phyloP scores from a whole-genome alignment of 1,140 invertebrate species.

The Sinella curviseta region DNA sequence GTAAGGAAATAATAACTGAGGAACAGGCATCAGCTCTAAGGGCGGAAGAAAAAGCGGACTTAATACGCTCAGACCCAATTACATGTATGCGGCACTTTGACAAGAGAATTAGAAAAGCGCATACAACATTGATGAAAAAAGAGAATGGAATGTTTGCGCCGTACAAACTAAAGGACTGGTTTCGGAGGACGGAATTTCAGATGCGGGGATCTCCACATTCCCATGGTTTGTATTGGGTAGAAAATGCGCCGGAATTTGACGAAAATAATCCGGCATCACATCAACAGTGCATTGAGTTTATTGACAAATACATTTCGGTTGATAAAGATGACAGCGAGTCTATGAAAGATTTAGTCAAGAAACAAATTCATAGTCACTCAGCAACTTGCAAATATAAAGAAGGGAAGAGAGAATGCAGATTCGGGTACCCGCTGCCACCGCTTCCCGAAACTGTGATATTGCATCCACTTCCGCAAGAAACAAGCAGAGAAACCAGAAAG shows the following conservation, averaged over 20 bases:
- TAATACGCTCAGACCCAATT: conserved; percentile 15
- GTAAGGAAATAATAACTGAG: conserved; percentile 3
- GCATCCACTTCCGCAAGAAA: background rate
- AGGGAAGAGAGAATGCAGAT: background rate
- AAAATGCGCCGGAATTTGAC: conserved; percentile 50
- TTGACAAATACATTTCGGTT: conserved; percentile 33
- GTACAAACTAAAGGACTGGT: conserved; percentile 13
- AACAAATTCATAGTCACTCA: conserved; percentile 33
- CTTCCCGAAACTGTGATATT: conserved; percentile 27
- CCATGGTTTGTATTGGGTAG: conserved; percentile 55
- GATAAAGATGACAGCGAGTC: background rate
- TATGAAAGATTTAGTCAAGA: background rate
- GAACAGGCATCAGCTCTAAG: background rate
- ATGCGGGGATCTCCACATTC: conserved; percentile 56
- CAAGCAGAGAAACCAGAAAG: too few relatives aligned
- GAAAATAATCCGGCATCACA: background rate
- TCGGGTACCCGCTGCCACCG: conserved; percentile 31
- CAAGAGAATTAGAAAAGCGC: conserved; percentile 19
- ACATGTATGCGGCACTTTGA: conserved; percentile 31
- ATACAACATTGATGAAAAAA: too few relatives aligned
- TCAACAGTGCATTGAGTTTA: conserved; percentile 4
- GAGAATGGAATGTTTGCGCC: background rate
- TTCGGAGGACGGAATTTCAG: conserved; percentile 55
- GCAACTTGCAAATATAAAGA: conserved; percentile 7
- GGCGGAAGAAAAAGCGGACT: background rate